Base-by-base conservation (phyloP, 2,797 vertebrate genomes). In the Cercopithecus hamlyni region DNA sequence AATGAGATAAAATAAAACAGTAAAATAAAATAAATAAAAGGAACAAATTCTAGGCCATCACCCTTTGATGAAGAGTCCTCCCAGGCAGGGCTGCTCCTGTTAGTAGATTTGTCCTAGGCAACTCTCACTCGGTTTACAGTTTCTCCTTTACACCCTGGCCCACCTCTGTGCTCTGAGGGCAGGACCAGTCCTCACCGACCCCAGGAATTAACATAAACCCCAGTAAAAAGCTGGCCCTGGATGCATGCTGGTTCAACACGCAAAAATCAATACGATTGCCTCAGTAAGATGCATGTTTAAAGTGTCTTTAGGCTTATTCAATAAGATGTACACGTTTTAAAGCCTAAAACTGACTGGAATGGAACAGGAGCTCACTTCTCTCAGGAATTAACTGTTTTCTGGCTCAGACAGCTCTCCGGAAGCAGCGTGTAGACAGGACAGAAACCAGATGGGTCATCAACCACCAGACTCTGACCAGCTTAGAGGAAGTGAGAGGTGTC, bases 171-270 rank as follows among this genome's bases (percentile, higher is more conserved):
- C 73, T 75, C 48, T 19, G 19, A 75, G 26, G 30, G 15, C 8
- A 30, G 11, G 11, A 20, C 61, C 27, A 14, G 41, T 7, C 41
- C 64, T 67, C 45, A 7, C 1, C 3, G 7, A 90, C 19, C 11
- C 57, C 89, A 45, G 64, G n/a, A 52, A 67, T 50, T 5, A 58
- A 57, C 26, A 50, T 8, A 70, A 20, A 9, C 39, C 27, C 48
- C 79, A 43, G 58, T 36, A 33, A 58, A 73, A 64, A 58, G 70
- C 55, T 58, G 55, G 27, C 61, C 87, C 36, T n/a, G 13, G 45
- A 3, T 0, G 24, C 64, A 27, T 4, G 3, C 13, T 20, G 13
- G 4, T 2, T 77, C 52, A 13, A 1, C 22, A 36, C 0, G 1
- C 39, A 48, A 2, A 1, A 58, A 72, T 82, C 55, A n/a, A n/a